phyloP scores from a whole-genome alignment of 2,113 vertebrate species.

The Rostratula benghalensis region DNA sequence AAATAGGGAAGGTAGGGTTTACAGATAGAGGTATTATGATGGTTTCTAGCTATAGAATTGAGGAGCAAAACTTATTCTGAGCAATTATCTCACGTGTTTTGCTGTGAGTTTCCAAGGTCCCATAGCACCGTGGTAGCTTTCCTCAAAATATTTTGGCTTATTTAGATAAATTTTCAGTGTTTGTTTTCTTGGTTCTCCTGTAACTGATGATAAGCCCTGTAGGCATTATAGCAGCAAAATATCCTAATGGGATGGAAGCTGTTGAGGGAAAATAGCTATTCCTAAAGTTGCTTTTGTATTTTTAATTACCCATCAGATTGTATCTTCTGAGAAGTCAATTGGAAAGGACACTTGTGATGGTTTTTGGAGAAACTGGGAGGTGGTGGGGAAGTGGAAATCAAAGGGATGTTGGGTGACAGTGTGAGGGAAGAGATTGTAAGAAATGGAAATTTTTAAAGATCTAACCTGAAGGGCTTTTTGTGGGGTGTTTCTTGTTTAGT shows the following conservation, averaged over 20 bases:
- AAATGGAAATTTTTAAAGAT: background rate
- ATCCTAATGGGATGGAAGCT: constrained; percentile 14
- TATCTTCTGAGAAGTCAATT: constrained; percentile 15
- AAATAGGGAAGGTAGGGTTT: background rate
- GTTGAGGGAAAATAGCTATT: background rate
- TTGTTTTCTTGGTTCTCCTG: constrained; percentile 52
- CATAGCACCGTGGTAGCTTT: background rate
- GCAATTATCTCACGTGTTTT: background rate
- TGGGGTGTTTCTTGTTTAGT: background rate
- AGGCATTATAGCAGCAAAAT: constrained; percentile 29
- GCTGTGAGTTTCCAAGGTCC: constrained; percentile 16
- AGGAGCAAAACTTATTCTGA: background rate
- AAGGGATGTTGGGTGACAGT: background rate
- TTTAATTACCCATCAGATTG: constrained; percentile 34
- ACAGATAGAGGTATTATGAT: background rate
- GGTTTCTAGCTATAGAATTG: background rate
- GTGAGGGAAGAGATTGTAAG: background rate
- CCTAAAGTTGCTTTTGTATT: constrained; percentile 2
- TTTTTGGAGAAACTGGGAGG: background rate
- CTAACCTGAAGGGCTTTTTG: background rate
- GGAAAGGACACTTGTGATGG: background rate
- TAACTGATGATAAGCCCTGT: background rate
- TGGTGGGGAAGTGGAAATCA: background rate
- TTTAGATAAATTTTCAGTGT: constrained; percentile 16
- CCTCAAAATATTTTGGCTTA: constrained; percentile 38